Percentiles rank a stretch among this genome's conserved stretches.
Evolutionary conservation across 1,140 invertebrate genomes (phyloP).

Genomic region (Micrasema minimum): DNA sequence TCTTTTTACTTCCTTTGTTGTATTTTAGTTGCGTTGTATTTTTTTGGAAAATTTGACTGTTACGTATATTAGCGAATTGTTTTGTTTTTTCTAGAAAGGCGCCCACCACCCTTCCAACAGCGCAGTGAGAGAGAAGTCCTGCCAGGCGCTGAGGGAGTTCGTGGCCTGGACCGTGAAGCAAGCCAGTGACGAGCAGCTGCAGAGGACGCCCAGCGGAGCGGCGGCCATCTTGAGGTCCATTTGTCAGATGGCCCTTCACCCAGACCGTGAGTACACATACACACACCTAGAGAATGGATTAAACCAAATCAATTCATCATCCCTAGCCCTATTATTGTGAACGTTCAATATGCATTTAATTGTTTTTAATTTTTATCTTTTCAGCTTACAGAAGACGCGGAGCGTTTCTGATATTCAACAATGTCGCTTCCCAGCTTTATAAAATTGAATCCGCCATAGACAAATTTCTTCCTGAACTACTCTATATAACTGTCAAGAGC

Average conservation of each 20-base stretch:
- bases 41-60: too few relatives aligned
- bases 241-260: slow-evolving; percentile 47
- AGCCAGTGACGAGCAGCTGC: slow-evolving; percentile 19
- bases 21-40: too few relatives aligned
- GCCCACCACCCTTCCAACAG: slow-evolving; percentile 35
- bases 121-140: slow-evolving; percentile 36
- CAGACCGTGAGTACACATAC: slow-evolving; percentile 41
- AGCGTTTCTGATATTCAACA: slow-evolving; percentile 43
- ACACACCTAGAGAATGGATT: too few relatives aligned
- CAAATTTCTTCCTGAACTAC: slow-evolving; percentile 46
- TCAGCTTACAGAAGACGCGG: slow-evolving; percentile 42
- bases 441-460: slow-evolving; percentile 42
- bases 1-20: too few relatives aligned
- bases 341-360: too few relatives aligned
- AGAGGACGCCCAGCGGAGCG: slow-evolving; percentile 17
- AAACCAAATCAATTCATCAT: background rate
- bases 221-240: slow-evolving; percentile 40
- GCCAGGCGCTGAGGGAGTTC: slow-evolving; percentile 42
- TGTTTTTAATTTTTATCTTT: too few relatives aligned
- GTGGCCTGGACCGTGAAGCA: slow-evolving; percentile 33
- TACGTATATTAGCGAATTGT: too few relatives aligned
- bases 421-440: slow-evolving; percentile 25
- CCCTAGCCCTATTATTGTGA: background rate
- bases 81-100: slow-evolving; percentile 44
- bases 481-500: slow-evolving; percentile 42